These are phyloP conservation scores for Erythrocercus mccallii DNA, from an alignment of 2,113 vertebrate genomes.

Conservation along the genomic window DNA sequence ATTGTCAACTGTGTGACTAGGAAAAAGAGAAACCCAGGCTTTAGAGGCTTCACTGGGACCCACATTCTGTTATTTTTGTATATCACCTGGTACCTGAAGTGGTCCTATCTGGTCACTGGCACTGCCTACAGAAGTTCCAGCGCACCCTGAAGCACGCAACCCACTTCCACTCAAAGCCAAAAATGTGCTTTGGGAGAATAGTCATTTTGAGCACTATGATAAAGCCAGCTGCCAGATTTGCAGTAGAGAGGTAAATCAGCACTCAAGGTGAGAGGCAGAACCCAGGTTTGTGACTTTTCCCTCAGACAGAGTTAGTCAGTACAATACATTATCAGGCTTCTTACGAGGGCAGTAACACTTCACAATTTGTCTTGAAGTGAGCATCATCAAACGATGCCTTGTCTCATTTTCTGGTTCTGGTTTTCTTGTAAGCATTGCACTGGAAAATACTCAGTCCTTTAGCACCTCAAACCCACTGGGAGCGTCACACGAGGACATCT, in stretches of 20 bases:
- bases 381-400: neutral
- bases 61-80: neutral
- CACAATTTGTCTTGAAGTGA: neutral
- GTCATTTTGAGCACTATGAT: neutral
- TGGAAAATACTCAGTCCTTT: constrained; percentile 44
- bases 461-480: constrained; percentile 37
- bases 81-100: neutral
- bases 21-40: neutral
- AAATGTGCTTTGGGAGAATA: neutral
- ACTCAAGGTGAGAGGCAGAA: neutral
- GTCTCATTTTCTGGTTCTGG: neutral
- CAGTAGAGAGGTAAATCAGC: neutral
- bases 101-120: fast-evolving
- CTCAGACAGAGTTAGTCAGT: neutral
- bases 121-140: neutral
- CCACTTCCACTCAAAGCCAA: neutral
- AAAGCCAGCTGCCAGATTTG: neutral
- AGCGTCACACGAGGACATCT: constrained; percentile 30
- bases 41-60: neutral
- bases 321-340: neutral
- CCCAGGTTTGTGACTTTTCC: neutral
- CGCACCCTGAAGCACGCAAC: fast-evolving
- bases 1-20: neutral
- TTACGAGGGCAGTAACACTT: neutral
- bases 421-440: neutral